A percentile compares a stretch with the other conserved stretches of the same genome.
These are phyloP conservation scores for Actinia tenebrosa DNA, from an alignment of 64 coral and sea anemone species.

Conservation along the genomic window DNA sequence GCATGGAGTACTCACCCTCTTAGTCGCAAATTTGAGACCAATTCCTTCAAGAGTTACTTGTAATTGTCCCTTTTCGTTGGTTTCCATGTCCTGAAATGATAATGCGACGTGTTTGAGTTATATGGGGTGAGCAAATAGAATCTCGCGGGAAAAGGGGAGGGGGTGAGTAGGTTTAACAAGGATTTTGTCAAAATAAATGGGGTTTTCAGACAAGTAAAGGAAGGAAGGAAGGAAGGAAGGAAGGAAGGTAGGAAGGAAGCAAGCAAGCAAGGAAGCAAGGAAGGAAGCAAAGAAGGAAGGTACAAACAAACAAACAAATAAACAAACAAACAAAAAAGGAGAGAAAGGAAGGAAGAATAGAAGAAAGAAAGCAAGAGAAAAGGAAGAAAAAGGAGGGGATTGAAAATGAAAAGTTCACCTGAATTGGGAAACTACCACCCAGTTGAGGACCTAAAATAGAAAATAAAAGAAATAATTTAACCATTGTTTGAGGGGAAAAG, in stretches of 20 bases:
- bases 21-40: conserved; percentile 74
- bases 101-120: background rate
- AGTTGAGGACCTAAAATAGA: conserved; percentile 73
- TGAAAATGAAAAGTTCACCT: conserved; percentile 30
- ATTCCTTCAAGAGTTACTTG: conserved; percentile 89
- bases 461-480: background rate
- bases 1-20: conserved; percentile 54
- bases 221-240: background rate
- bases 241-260: background rate
- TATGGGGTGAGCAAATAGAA: background rate
- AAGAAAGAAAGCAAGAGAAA: background rate
- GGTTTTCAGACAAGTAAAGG: background rate
- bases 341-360: background rate
- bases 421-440: conserved; percentile 82
- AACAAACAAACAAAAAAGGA: background rate
- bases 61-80: conserved; percentile 42
- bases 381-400: background rate
- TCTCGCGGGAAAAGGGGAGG: background rate
- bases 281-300: too few species aligned
- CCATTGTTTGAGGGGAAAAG: background rate
- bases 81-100: conserved; percentile 59
- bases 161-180: too few species aligned
- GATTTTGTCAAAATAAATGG: too few species aligned
- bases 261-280: background rate
- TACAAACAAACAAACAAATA: too few species aligned